A percentile compares a stretch with the other conserved stretches of the same genome.
Conservation (phyloP, 2,888 invertebrate species). For the Nomada fucata region DNA sequence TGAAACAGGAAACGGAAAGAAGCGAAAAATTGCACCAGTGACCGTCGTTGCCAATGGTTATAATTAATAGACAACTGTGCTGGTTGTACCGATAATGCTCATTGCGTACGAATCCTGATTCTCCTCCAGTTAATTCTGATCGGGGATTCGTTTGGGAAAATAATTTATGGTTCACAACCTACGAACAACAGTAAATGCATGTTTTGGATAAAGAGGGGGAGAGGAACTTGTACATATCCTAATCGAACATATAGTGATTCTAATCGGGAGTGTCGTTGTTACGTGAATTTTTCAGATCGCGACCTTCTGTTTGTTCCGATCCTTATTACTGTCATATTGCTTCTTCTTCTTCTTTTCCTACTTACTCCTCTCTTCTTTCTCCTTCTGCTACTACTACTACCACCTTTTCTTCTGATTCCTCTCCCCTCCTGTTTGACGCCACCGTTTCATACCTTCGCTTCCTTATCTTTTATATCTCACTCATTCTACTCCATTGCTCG, state of each 20-base stretch:
- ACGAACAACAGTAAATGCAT: conserved; percentile 17
- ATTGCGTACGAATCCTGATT: no score
- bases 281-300: conserved; percentile 34
- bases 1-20: background rate
- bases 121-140: no score
- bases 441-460: background rate
- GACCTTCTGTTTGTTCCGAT: background rate
- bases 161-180: background rate
- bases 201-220: conserved; percentile 22
- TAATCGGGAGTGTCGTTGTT: conserved; percentile 37
- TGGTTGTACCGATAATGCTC: no score
- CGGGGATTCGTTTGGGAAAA: no score
- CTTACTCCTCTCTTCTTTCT: background rate
- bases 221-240: conserved; percentile 5
- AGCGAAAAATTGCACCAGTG: background rate
- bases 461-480: conserved; percentile 15
- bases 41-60: background rate
- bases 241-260: conserved; percentile 34
- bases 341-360: background rate
- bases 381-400: background rate
- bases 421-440: background rate
- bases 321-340: background rate
- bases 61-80: no score
- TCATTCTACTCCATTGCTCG: conserved; percentile 16
- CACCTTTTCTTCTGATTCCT: no score